Evolutionary conservation across 2,888 invertebrate genomes (phyloP).

Genomic region (Eurytoma adleriae): DNA sequence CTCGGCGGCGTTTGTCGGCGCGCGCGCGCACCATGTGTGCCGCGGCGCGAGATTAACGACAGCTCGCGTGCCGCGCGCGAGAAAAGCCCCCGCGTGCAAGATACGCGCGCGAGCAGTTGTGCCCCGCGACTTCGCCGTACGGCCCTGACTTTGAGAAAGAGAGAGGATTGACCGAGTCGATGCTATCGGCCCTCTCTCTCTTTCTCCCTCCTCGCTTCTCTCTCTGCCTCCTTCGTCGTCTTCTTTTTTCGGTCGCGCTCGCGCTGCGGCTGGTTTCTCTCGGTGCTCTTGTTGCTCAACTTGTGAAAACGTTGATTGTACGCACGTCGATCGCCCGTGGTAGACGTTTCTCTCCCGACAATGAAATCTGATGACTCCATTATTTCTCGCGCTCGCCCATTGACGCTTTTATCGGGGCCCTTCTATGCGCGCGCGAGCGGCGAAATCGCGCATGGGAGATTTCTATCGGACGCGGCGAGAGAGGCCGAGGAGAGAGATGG

Average conservation of each 20-base stretch:
- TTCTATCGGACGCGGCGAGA: slow-evolving; percentile 25
- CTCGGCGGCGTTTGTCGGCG: slow-evolving; percentile 13
- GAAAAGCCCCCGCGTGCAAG: neutral
- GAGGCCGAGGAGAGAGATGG: neutral
- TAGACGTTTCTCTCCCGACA: slow-evolving; percentile 40
- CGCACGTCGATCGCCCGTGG: slow-evolving; percentile 14
- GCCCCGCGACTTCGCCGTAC: slow-evolving; percentile 19
- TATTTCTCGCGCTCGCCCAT: slow-evolving; percentile 20
- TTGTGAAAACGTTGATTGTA: slow-evolving; percentile 33
- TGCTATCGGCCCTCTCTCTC: slow-evolving; percentile 21
- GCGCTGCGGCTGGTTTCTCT: neutral
- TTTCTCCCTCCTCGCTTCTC: neutral
- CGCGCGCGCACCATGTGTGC: slow-evolving; percentile 13
- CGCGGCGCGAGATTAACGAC: slow-evolving; percentile 42
- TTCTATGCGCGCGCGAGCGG: slow-evolving; percentile 17
- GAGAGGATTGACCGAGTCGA: slow-evolving; percentile 45
- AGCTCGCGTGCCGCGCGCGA: slow-evolving; percentile 5
- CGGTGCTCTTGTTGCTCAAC: slow-evolving; percentile 12
- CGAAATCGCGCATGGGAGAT: slow-evolving; percentile 36
- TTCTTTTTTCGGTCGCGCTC: neutral
- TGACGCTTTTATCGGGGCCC: slow-evolving; percentile 22
- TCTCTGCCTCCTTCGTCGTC: slow-evolving; percentile 4
- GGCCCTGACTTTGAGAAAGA: slow-evolving; percentile 51
- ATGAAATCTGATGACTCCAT: slow-evolving; percentile 51
- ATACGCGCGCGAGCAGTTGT: no score